Percentiles rank a stretch among this genome's conserved stretches.
Conservation (phyloP, 2,113 vertebrate genomes). For the Addax nasomaculatus region DNA sequence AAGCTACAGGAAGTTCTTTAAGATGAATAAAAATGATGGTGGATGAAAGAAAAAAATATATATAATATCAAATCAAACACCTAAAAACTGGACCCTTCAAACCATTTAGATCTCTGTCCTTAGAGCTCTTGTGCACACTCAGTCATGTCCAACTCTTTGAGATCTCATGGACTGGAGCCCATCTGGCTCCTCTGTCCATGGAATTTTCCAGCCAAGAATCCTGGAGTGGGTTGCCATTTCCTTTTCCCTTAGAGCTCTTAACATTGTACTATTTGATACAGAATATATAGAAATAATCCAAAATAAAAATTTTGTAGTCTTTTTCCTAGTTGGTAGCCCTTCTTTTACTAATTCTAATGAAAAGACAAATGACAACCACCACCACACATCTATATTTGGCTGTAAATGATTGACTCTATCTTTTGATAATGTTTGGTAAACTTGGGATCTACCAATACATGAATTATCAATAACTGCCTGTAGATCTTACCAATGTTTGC, state of each 20-base stretch:
- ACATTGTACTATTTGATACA: neutral
- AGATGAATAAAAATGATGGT: neutral
- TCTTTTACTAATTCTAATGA: neutral
- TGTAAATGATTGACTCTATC: neutral
- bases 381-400: accelerated
- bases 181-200: neutral
- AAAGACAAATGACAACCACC: neutral
- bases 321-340: neutral
- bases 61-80: neutral
- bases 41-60: neutral
- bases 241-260: neutral
- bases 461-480: neutral
- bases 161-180: neutral
- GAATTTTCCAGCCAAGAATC: neutral
- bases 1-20: neutral
- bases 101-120: neutral
- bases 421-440: neutral
- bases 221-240: neutral
- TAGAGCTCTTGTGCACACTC: neutral
- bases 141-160: neutral
- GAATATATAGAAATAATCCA: neutral
- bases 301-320: neutral
- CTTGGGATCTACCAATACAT: neutral
- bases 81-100: neutral
- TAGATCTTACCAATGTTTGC: neutral